Evolutionary conservation across 1,140 invertebrate species (phyloP), one percentile per base, ranked within the genome.

Genomic region (Sipha flava): DNA sequence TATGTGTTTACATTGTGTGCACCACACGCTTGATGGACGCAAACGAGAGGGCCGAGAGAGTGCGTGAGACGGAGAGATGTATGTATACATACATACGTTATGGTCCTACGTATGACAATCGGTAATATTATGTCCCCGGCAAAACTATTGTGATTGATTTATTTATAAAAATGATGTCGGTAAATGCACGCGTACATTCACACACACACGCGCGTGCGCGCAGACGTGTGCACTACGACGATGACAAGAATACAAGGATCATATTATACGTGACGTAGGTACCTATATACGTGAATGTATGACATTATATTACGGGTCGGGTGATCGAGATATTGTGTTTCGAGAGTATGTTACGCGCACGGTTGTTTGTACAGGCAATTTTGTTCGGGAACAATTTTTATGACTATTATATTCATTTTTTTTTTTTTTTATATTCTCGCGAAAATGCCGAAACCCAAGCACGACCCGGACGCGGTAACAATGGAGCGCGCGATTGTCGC

Each of bases 121-220:
- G 52, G 21, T 40, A 66, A 23, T 66, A 66, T 66, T 66, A 21
- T 73, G 70, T 54, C 70, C 43, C 23, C 68, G 43, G 45, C 10
- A 73, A 52, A 73, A 52, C 70, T 54, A 73, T 73, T 73, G 70
- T 73, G 47, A 73, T 73, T 49, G 45, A 73, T 73, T 66, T 66
- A 37, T 66, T 66, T 66, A 34, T 66, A 37, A 23, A 66, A 23
- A 40, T 12, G n/a, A 66, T 64, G 59, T 64, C 59, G 59, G 59
- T n/a, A n/a, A n/a, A n/a, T n/a, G n/a, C n/a, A n/a, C n/a, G n/a
- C n/a, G n/a, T n/a, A n/a, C n/a, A n/a, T n/a, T n/a, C n/a, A n/a
- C n/a, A n/a, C n/a, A n/a, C n/a, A n/a, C n/a, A n/a, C n/a, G n/a
- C n/a, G n/a, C n/a, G n/a, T n/a, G n/a, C n/a, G n/a, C n/a, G n/a